Base-by-base conservation (phyloP, 2,888 invertebrate genomes). In the Drosophila bunnanda region DNA sequence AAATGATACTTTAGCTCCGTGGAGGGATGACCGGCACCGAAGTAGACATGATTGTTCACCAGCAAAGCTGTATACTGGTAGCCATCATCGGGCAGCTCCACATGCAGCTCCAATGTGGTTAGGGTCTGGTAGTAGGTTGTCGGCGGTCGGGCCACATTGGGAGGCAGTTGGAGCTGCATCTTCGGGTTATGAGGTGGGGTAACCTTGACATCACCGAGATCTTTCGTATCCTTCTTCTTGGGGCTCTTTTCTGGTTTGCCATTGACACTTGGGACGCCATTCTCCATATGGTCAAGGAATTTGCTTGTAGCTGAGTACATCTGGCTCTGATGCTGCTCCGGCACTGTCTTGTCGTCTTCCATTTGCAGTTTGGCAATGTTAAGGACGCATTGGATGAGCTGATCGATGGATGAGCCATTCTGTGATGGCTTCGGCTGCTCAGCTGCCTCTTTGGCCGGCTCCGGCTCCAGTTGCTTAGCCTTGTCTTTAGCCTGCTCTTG, bases 41-140 rank as follows among this genome's bases (percentile, higher is more conserved):
- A 68, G 2, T 59, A 10, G 4, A 58, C 10, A 8, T 50, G 17
- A 10, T 32, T 25, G 3, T 2, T 7, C 1, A 2, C 0, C 12
- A 59, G 36, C n/a, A 12, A 0, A 5, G 46, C 71, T 1, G 46
- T 34, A 34, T 83, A 86, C 4, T 17, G 1, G 17, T 78, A 10
- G 0, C 44, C 7, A 8, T 78, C 76, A 2, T 80, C 68, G 4
- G 75, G 78, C 30, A 82, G 34, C 3, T 44, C 15, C 0, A 86
- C 58, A n/a, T 80, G 83, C 13, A 82, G 41, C 10, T 82, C 84
- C 20, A 80, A 15, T 0, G 65, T 86, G 7, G 32, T 41, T 7
- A 1, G 9, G 2, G 87, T 83, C 46, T 83, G 84, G 41, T 82
- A 83, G 13, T 82, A 82, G 5, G 41, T 68, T 0, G 82, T 78